These are phyloP conservation scores for Tetrax tetrax DNA, from an alignment of 2,113 vertebrate species.

Conservation along the genomic window DNA sequence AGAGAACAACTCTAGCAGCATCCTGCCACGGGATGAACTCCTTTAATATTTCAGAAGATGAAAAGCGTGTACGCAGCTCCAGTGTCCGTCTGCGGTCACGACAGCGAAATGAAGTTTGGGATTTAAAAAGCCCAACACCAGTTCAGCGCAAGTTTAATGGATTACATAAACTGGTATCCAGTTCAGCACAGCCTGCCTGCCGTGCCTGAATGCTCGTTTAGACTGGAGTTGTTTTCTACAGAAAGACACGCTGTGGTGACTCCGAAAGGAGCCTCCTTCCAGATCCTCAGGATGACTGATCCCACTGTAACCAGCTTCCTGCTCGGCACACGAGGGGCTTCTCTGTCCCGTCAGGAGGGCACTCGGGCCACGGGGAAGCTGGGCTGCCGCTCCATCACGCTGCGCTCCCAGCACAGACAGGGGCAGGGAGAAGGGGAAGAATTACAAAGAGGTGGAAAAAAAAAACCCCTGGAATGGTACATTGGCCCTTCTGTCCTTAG, in stretches of 20 bases:
- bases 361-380: background rate
- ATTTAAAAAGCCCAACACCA: constrained; percentile 13
- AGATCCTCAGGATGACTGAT: background rate
- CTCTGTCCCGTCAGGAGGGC: background rate
- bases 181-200: background rate
- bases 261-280: background rate
- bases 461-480: background rate
- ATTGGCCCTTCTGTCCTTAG: background rate
- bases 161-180: background rate
- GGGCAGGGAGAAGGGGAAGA: background rate
- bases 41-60: constrained; percentile 44
- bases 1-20: background rate
- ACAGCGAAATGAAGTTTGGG: constrained; percentile 30
- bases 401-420: background rate
- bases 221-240: background rate
- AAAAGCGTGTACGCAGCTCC: background rate
- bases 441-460: background rate
- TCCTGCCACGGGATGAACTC: constrained; percentile 29
- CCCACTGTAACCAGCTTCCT: background rate
- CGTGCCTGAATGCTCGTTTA: background rate
- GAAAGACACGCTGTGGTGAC: background rate
- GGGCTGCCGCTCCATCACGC: background rate
- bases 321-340: background rate
- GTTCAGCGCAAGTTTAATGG: constrained; percentile 43
- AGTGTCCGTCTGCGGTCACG: background rate